Percentiles rank a stretch among this genome's conserved stretches.
Evolutionary conservation across 2,888 invertebrate genomes (phyloP).

Genomic region (Chydorus sphaericus): DNA sequence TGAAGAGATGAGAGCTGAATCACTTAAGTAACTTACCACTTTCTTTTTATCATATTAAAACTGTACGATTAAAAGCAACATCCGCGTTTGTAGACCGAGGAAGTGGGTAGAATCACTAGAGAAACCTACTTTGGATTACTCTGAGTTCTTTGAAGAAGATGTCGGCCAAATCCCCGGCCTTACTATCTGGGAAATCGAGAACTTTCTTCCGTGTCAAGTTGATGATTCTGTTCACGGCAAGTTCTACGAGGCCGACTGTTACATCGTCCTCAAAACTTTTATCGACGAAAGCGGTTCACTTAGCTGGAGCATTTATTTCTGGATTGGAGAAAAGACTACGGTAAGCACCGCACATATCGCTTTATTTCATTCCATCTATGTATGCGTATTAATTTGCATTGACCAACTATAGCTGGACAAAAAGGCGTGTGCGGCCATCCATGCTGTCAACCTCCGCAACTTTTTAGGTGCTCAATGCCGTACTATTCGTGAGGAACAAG

Average conservation of each 20-base stretch:
- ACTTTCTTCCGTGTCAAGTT: conserved; percentile 89
- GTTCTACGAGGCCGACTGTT: conserved; percentile 98
- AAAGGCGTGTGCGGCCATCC: conserved; percentile 91
- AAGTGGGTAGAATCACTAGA: conserved; percentile 92
- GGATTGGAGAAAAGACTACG: conserved; percentile 93
- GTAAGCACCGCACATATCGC: conserved; percentile 36
- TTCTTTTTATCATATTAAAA: neutral
- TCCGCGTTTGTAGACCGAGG: conserved; percentile 53
- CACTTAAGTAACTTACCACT: conserved; percentile 46
- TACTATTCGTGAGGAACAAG: conserved; percentile 91
- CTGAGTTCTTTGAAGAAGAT: conserved; percentile 80
- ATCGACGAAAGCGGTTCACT: conserved; percentile 62
- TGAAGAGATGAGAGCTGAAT: conserved; percentile 49
- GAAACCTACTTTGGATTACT: conserved; percentile 90
- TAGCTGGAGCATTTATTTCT: conserved; percentile 93
- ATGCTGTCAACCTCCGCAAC: conserved; percentile 95
- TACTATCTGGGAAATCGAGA: conserved; percentile 98
- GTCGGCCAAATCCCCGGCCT: conserved; percentile 85
- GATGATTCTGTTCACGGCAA: conserved; percentile 90
- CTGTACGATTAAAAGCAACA: neutral
- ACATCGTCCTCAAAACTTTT: conserved; percentile 82
- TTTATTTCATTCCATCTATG: neutral
- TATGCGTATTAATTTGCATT: conserved; percentile 28
- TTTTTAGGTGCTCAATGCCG: conserved; percentile 84
- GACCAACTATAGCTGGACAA: no score